Conservation (phyloP, 2,113 vertebrate genomes). For the Turnix velox region DNA sequence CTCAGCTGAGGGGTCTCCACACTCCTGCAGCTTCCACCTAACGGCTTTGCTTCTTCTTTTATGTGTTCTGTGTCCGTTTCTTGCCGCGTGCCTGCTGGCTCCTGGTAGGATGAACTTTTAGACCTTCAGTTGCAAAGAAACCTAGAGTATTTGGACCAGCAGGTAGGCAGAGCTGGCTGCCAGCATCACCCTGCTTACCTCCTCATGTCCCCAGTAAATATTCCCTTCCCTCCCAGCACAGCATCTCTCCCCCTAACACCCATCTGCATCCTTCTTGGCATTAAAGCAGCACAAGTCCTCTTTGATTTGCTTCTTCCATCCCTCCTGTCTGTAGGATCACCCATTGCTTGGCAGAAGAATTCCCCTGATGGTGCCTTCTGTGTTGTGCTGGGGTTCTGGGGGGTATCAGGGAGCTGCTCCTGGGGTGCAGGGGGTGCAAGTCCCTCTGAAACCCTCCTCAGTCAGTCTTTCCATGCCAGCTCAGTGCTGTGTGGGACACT, state of each 20-base stretch:
- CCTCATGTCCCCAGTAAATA: not conserved
- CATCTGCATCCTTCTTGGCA: slow-evolving; percentile 52
- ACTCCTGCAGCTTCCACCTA: slow-evolving; percentile 67
- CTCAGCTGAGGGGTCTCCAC: not conserved
- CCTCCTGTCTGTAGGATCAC: not conserved
- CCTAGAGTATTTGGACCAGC: slow-evolving; percentile 97
- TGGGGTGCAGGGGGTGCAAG: not conserved
- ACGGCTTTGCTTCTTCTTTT: slow-evolving; percentile 79
- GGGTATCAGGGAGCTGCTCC: not conserved
- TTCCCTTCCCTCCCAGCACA: not conserved
- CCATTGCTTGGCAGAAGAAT: not conserved
- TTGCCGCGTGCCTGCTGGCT: slow-evolving; percentile 74
- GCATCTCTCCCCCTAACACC: slow-evolving; percentile 23
- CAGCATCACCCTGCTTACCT: slow-evolving; percentile 23
- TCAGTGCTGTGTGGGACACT: rapidly evolving
- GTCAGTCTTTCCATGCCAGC: not conserved
- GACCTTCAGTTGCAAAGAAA: slow-evolving; percentile 98
- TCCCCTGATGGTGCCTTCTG: not conserved
- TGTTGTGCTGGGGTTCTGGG: not conserved
- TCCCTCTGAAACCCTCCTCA: not conserved
- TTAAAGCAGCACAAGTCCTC: not conserved
- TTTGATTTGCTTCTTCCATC: slow-evolving; percentile 52
- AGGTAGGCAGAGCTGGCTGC: slow-evolving; percentile 86
- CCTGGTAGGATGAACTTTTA: slow-evolving; percentile 95
- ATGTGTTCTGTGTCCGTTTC: slow-evolving; percentile 72